Percentiles rank a stretch among this genome's conserved stretches.
Conservation (phyloP, 2,113 vertebrate species). For the Ageneiosus marmoratus region DNA sequence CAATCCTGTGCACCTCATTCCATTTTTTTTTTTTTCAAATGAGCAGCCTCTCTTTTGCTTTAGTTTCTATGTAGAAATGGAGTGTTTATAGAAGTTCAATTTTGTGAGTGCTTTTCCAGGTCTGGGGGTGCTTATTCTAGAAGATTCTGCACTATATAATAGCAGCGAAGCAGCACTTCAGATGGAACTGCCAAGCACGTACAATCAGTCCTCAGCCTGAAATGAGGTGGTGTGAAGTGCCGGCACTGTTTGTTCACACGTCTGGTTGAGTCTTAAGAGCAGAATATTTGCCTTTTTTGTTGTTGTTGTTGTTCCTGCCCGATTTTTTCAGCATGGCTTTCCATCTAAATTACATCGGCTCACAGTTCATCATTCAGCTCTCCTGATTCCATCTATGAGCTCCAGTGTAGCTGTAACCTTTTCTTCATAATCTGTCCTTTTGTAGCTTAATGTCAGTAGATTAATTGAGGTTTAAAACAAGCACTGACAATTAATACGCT, state of each 20-base stretch:
- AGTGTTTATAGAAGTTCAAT: slow-evolving; percentile 46
- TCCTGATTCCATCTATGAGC: slow-evolving; percentile 35
- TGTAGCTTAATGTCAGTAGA: slow-evolving; percentile 69
- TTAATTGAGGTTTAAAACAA: slow-evolving; percentile 61
- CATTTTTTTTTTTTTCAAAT: slow-evolving; percentile 15
- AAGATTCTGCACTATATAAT: slow-evolving; percentile 45
- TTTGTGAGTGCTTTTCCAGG: slow-evolving; percentile 36
- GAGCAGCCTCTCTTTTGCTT: slow-evolving; percentile 29
- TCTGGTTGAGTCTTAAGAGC: slow-evolving; percentile 45
- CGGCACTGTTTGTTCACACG: slow-evolving; percentile 52
- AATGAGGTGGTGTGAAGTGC: slow-evolving; percentile 47
- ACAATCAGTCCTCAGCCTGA: slow-evolving; percentile 43
- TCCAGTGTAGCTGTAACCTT: slow-evolving; percentile 62
- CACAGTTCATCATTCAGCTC: slow-evolving; percentile 19
- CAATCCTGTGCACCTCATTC: slow-evolving; percentile 8
- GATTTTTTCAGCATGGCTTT: slow-evolving; percentile 35
- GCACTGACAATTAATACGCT: slow-evolving; percentile 59
- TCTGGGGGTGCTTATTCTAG: slow-evolving; percentile 40
- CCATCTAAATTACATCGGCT: slow-evolving; percentile 41
- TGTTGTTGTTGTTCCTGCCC: slow-evolving; percentile 15
- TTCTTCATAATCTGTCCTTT: slow-evolving; percentile 65
- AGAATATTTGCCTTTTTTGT: slow-evolving; percentile 34
- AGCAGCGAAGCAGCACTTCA: slow-evolving; percentile 48
- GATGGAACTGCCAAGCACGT: slow-evolving; percentile 42
- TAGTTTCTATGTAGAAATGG: slow-evolving; percentile 39